These are phyloP conservation scores for Linyphia triangularis DNA, from an alignment of 2,888 invertebrate species.

Conservation along the genomic window DNA sequence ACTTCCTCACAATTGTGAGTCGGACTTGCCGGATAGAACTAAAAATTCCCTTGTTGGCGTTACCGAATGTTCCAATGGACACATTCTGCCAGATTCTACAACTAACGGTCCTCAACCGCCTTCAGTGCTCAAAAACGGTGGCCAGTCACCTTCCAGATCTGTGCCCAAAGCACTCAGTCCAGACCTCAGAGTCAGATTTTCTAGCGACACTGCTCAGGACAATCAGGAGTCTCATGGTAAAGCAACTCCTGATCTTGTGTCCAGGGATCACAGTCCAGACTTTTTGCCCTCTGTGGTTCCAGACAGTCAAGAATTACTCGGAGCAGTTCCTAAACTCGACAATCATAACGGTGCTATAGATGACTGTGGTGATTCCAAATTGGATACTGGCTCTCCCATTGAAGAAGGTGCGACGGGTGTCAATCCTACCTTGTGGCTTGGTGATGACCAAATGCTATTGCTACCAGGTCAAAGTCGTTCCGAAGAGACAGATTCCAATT, in stretches of 20 bases:
- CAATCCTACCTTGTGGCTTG: constrained; percentile 67
- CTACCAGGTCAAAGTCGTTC: constrained; percentile 52
- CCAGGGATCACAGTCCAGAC: neutral
- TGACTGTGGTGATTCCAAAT: neutral
- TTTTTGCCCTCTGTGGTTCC: neutral
- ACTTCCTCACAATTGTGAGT: neutral
- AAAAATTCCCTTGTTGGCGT: constrained; percentile 15
- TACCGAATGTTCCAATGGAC: constrained; percentile 5
- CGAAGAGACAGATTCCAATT: constrained; percentile 49
- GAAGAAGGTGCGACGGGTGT: constrained; percentile 51
- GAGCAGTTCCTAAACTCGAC: neutral
- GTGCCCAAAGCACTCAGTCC: constrained; percentile 34
- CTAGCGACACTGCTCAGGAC: neutral
- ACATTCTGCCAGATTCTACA: neutral
- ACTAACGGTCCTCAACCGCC: neutral
- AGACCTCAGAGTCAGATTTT: constrained; percentile 36
- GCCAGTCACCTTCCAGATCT: neutral
- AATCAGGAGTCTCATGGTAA: neutral
- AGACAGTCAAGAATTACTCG: neutral
- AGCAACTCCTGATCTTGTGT: neutral
- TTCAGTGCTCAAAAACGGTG: neutral
- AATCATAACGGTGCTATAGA: constrained; percentile 22
- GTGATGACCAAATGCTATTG: constrained; percentile 68
- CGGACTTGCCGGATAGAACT: neutral
- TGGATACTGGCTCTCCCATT: constrained; percentile 27